phyloP scores from a whole-genome alignment of 2,113 vertebrate species.

The Cephalopterus ornatus region DNA sequence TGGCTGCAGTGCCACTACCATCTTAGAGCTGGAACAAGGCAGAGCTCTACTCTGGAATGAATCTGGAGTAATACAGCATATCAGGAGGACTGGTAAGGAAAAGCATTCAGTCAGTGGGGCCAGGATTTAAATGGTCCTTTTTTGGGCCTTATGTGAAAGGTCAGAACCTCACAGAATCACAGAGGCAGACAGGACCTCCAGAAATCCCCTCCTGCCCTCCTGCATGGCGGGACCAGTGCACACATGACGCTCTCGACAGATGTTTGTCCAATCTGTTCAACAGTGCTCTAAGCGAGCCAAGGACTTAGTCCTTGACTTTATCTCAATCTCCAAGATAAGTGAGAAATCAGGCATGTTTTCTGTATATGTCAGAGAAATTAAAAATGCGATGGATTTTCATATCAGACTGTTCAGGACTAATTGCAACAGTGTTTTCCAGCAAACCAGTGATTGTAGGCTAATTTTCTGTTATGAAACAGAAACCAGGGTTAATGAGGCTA shows the following conservation, averaged over 20 bases:
- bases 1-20: not conserved
- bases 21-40: not conserved
- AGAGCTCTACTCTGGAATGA: not conserved
- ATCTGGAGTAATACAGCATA: not conserved
- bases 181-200: not conserved
- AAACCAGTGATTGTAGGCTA: constrained; percentile 77
- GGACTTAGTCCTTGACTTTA: constrained; percentile 48
- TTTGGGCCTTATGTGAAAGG: not conserved
- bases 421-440: constrained; percentile 73
- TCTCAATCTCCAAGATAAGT: constrained; percentile 15
- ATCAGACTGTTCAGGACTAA: constrained; percentile 75
- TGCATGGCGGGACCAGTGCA: fast-evolving
- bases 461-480: constrained; percentile 80
- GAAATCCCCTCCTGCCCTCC: not conserved
- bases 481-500: constrained; percentile 82
- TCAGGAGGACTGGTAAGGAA: not conserved
- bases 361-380: constrained; percentile 67
- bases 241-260: not conserved
- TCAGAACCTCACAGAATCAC: not conserved
- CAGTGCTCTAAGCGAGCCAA: not conserved
- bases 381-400: constrained; percentile 65
- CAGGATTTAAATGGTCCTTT: not conserved
- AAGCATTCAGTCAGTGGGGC: not conserved
- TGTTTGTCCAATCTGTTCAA: not conserved
- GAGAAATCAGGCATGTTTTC: constrained; percentile 66